Percentiles rank a stretch among this genome's conserved stretches.
phyloP scores from a whole-genome alignment of 1,140 invertebrate genomes.

The Ladona fulva region DNA sequence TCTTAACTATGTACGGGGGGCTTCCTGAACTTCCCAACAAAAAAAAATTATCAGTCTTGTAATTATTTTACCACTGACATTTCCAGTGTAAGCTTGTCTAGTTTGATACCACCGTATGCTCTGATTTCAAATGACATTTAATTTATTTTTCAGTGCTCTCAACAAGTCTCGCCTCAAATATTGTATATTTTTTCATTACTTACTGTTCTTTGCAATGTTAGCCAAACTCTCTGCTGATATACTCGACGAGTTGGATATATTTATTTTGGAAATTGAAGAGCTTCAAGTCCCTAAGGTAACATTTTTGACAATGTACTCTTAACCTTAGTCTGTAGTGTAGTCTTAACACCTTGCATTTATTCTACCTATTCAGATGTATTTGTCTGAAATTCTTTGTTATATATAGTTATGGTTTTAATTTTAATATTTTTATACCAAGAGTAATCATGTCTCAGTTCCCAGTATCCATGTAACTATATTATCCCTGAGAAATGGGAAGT shows the following conservation, averaged over 20 bases:
- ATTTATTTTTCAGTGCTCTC: constrained; percentile 56
- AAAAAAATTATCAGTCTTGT: background rate
- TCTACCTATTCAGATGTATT: no score
- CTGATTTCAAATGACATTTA: constrained; percentile 14
- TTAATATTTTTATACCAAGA: no score
- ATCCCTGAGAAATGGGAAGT: no score
- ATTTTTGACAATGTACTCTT: no score
- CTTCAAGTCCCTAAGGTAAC: constrained; percentile 81
- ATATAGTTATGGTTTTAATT: no score
- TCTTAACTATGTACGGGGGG: background rate
- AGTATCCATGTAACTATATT: no score
- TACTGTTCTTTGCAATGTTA: constrained; percentile 82
- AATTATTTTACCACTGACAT: background rate
- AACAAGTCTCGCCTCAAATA: constrained; percentile 87
- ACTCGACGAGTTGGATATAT: constrained; percentile 83
- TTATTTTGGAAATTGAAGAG: constrained; percentile 89
- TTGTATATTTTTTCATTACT: constrained; percentile 86
- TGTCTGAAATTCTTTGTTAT: no score
- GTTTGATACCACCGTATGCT: background rate
- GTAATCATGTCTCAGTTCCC: no score
- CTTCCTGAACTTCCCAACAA: constrained; percentile 4
- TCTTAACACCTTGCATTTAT: no score
- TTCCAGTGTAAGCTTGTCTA: background rate
- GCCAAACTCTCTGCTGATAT: constrained; percentile 85
- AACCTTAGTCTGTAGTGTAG: no score